Conservation (phyloP, 2,888 invertebrate genomes). For the Tinea semifulvella region DNA sequence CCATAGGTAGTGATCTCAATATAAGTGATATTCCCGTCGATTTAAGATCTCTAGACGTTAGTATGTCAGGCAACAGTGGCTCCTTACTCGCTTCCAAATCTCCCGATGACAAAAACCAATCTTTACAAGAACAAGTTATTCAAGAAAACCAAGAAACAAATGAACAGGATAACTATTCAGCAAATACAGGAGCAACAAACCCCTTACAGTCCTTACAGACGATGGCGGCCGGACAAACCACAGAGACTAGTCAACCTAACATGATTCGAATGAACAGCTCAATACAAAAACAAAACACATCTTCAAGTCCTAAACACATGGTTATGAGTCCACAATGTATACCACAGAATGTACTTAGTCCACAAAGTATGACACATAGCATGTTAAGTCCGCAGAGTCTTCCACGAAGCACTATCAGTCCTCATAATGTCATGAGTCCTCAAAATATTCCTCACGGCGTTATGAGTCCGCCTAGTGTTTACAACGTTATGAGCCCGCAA, state of each 20-base stretch:
- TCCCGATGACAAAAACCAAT: conserved; percentile 45
- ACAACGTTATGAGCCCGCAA: conserved; percentile 59
- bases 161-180: conserved; percentile 34
- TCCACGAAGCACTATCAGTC: conserved; percentile 57
- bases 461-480: conserved; percentile 54
- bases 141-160: conserved; percentile 43
- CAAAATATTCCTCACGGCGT: conserved; percentile 30
- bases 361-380: conserved; percentile 46
- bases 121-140: conserved; percentile 49
- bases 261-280: conserved; percentile 39
- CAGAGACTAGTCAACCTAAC: conserved; percentile 37
- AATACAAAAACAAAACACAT: conserved; percentile 43
- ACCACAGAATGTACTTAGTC: conserved; percentile 46
- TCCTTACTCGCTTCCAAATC: conserved; percentile 50
- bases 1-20: conserved; percentile 68
- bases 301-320: conserved; percentile 45
- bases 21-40: conserved; percentile 66
- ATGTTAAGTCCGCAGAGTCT: conserved; percentile 58
- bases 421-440: conserved; percentile 54
- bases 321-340: conserved; percentile 35
- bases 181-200: conserved; percentile 31
- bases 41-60: conserved; percentile 65
- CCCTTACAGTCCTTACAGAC: conserved; percentile 53
- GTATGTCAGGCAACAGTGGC: conserved; percentile 61
- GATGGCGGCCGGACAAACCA: conserved; percentile 47